Conservation (phyloP, 2,888 invertebrate species). For the Drosophila neonasuta region DNA sequence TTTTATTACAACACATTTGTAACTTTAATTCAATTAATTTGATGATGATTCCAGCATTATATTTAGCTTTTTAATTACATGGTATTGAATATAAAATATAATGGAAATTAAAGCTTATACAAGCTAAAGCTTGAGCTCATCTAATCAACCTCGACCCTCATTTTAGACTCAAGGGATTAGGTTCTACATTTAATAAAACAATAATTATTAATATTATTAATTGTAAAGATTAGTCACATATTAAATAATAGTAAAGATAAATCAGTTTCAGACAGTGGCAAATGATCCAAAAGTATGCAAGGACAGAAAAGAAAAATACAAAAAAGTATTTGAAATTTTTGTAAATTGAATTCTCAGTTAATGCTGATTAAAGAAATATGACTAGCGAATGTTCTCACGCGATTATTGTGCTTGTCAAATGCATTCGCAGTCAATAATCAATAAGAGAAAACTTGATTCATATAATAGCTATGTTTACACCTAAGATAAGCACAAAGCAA, state of each 20-base stretch:
- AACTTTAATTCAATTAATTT: neutral
- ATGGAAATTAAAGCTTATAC: neutral
- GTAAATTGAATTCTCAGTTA: neutral
- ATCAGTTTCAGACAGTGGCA: neutral
- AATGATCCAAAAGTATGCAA: neutral
- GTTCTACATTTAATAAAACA: neutral
- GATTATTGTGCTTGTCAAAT: neutral
- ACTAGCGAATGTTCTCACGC: neutral
- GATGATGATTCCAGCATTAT: neutral
- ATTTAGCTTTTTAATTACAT: neutral
- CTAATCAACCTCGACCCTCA: neutral
- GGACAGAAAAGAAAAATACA: neutral
- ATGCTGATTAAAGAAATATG: neutral
- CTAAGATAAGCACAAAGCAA: neutral
- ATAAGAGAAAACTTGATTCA: conserved; percentile 2
- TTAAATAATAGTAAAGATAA: too few relatives aligned
- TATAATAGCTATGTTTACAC: conserved; percentile 2
- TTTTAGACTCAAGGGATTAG: neutral
- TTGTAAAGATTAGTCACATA: too few relatives aligned
- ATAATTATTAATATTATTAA: too few relatives aligned
- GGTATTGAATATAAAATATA: neutral
- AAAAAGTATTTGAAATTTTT: neutral
- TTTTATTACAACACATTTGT: neutral
- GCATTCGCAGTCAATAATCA: conserved; percentile 3
- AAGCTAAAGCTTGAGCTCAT: neutral